Conservation (phyloP, 1,140 invertebrate genomes). For the Agraylea sexmaculata region DNA sequence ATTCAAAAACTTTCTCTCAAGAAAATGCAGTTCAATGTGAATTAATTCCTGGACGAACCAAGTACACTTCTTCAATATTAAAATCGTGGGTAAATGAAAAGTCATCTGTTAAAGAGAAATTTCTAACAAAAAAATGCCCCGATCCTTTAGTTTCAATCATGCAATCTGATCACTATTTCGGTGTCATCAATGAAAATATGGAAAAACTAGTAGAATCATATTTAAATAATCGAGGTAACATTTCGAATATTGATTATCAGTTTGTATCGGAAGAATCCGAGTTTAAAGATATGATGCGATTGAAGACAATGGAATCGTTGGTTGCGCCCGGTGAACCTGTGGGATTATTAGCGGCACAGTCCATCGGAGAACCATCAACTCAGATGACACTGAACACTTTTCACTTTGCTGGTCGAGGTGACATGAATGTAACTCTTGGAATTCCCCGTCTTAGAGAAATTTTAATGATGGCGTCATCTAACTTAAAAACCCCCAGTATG, state of each 20-base stretch:
- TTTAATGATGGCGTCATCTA: conserved; percentile 85
- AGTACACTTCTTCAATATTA: conserved; percentile 41
- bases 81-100: conserved; percentile 50
- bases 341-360: conserved; percentile 88
- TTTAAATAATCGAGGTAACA: conserved; percentile 32
- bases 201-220: conserved; percentile 57
- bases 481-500: conserved; percentile 93
- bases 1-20: conserved; percentile 12
- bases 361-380: conserved; percentile 96
- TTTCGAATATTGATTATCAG: conserved; percentile 27
- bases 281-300: conserved; percentile 58
- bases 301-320: conserved; percentile 65
- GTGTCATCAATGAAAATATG: conserved; percentile 70
- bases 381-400: conserved; percentile 99
- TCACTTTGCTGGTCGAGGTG: conserved; percentile 97
- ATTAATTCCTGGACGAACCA: conserved; percentile 24
- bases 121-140: conserved; percentile 42
- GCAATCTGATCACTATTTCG: conserved; percentile 64
- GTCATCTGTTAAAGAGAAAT: conserved; percentile 43
- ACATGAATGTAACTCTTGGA: conserved; percentile 99
- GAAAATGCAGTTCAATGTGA: conserved; percentile 1
- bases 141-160: conserved; percentile 62
- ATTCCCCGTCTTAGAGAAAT: conserved; percentile 95
- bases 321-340: conserved; percentile 91
- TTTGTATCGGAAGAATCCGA: conserved; percentile 39